Evolutionary conservation across 2,113 vertebrate genomes (phyloP), one percentile per base, ranked within the genome.

Genomic region (Chelonoidis abingdonii): DNA sequence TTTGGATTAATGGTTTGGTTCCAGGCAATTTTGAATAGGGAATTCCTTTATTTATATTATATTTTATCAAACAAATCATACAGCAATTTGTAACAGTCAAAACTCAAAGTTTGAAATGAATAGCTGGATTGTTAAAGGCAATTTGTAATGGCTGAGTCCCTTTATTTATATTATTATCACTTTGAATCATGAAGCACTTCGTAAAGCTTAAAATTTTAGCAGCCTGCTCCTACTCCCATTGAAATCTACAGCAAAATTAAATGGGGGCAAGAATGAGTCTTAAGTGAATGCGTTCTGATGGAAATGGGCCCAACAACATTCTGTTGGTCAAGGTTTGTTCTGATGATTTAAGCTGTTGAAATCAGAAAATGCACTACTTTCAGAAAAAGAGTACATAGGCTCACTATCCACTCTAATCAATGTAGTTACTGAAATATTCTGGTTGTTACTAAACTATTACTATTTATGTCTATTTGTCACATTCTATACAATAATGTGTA

Each of bases 101-200:
- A 96, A 90, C 29, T 96, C 69, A 80, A 93, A 82, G 79, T 83
- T 90, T 86, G 97, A 93, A 93, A 31, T 49, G 89, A 95, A 96
- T 89, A 90, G 75, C 93, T 98, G 91, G 95, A 98, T 98, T 98
- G 92, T 94, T 89, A 86, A 97, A 97, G 91, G 95, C 92, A 97
- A 98, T 98, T 98, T 98, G 98, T 98, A 98, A 98, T 98, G 98
- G 98, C 98, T 98, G 98, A 98, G 98, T 98, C 98, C 97, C 86
- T 95, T 96, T 97, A 72, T 93, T 97, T 96, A 95, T 94, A 97
- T 98, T 96, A 91, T 56, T 97, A 96, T 97, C 98, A 98, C 97
- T 97, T 59, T 97, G 89, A 97, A 94, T 97, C 97, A 98, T 97
- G 95, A 88, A 97, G 97, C 97, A 86, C 86, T 98, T 97, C 98